Conservation (phyloP, 2,797 vertebrate genomes). For the Acanthopagrus latus region DNA sequence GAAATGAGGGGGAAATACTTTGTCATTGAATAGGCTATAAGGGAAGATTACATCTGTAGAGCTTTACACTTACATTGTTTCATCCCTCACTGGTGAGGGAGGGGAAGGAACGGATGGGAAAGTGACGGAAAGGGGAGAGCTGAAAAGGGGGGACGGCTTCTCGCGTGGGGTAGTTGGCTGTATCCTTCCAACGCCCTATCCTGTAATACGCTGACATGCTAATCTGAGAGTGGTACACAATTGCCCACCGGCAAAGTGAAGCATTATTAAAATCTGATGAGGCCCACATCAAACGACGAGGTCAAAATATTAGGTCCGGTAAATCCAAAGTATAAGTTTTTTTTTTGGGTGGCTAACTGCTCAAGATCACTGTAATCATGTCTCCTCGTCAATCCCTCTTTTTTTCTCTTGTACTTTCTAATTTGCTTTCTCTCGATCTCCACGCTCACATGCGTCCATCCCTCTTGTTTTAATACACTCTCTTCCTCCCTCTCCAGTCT, state of each 20-base stretch:
- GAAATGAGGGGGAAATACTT: conserved; percentile 56
- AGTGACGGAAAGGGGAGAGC: background rate
- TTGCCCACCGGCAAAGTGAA: conserved; percentile 46
- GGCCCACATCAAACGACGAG: conserved; percentile 47
- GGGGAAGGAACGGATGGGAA: conserved; percentile 14
- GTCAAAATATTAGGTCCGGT: conserved; percentile 37
- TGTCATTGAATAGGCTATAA: conserved; percentile 41
- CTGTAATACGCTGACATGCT: conserved; percentile 49
- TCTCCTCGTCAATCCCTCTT: conserved; percentile 19
- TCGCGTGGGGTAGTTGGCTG: conserved; percentile 33
- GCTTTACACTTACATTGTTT: conserved; percentile 50
- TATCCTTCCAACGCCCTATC: conserved; percentile 58
- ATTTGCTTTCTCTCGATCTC: conserved; percentile 15
- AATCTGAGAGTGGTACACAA: conserved; percentile 46
- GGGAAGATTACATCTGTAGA: conserved; percentile 52
- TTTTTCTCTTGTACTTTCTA: conserved; percentile 11
- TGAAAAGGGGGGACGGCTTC: background rate
- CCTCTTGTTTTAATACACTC: conserved; percentile 51
- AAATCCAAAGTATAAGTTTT: background rate
- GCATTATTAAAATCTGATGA: conserved; percentile 67
- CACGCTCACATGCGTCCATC: conserved; percentile 28
- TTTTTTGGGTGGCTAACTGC: conserved; percentile 2
- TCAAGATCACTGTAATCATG: conserved; percentile 16
- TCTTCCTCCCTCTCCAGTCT: conserved; percentile 50
- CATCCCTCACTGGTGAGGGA: conserved; percentile 31